Conservation (phyloP, 2,888 invertebrate species). For the Carterocephalus palaemon region DNA sequence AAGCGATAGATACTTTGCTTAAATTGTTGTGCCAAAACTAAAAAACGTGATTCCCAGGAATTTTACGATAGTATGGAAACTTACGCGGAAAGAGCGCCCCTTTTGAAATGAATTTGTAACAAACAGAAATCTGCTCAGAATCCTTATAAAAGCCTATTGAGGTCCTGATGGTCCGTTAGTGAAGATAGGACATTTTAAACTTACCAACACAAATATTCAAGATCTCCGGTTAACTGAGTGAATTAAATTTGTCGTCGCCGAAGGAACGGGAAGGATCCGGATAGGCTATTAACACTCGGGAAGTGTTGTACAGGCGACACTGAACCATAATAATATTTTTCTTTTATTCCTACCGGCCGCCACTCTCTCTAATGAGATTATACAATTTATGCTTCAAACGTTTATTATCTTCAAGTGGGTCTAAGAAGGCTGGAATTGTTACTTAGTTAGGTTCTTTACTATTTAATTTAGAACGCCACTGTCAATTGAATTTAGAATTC, state of each 20-base stretch:
- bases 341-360: conserved; percentile 62
- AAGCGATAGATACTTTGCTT: no score
- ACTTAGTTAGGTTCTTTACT: conserved; percentile 2
- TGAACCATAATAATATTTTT: conserved; percentile 63
- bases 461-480: background rate
- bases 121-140: no score
- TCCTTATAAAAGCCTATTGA: no score
- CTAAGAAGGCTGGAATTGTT: conserved; percentile 1
- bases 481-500: background rate
- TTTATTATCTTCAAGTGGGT: conserved; percentile 13
- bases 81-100: no score
- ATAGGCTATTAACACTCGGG: conserved; percentile 69
- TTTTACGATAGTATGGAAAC: no score
- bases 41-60: no score
- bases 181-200: no score
- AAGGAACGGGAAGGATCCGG: conserved; percentile 62
- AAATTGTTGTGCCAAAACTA: no score
- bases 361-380: conserved; percentile 58
- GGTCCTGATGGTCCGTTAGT: no score
- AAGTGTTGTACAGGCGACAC: conserved; percentile 53
- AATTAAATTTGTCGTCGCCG: conserved; percentile 41
- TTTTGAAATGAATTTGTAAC: no score
- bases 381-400: conserved; percentile 2
- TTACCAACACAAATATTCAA: no score
- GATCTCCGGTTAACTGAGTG: background rate